Evolutionary conservation across 1,140 invertebrate genomes (phyloP).

Genomic region (Panulirus ornatus): DNA sequence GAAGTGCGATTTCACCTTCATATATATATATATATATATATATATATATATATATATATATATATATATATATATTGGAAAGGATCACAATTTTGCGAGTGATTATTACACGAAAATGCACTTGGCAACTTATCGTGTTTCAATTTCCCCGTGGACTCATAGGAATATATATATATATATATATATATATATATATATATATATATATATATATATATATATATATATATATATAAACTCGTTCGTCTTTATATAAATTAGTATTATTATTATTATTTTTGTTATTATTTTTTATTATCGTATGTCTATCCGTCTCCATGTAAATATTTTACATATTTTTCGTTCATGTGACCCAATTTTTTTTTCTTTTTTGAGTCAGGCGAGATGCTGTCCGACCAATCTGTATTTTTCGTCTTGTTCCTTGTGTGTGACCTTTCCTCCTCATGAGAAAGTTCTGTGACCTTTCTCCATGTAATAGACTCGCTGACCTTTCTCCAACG

Average conservation of each 20-base stretch:
- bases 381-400: neutral
- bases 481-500: neutral
- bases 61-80: neutral
- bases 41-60: constrained; percentile 19
- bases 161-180: constrained; percentile 21
- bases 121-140: too few relatives aligned
- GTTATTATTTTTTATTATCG: neutral
- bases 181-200: constrained; percentile 16
- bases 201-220: neutral
- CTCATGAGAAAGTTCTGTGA: neutral
- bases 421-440: neutral
- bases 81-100: too few relatives aligned
- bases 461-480: neutral
- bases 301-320: neutral
- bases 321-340: neutral
- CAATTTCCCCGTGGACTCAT: too few relatives aligned
- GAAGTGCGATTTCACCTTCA: too few relatives aligned
- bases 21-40: too few relatives aligned
- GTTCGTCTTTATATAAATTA: neutral
- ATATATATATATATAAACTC: neutral
- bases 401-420: neutral
- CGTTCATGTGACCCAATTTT: neutral
- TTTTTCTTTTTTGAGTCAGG: neutral
- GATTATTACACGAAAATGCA: too few relatives aligned
- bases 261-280: neutral